phyloP scores from a whole-genome alignment of 2,113 vertebrate species.

The Noctilio leporinus region DNA sequence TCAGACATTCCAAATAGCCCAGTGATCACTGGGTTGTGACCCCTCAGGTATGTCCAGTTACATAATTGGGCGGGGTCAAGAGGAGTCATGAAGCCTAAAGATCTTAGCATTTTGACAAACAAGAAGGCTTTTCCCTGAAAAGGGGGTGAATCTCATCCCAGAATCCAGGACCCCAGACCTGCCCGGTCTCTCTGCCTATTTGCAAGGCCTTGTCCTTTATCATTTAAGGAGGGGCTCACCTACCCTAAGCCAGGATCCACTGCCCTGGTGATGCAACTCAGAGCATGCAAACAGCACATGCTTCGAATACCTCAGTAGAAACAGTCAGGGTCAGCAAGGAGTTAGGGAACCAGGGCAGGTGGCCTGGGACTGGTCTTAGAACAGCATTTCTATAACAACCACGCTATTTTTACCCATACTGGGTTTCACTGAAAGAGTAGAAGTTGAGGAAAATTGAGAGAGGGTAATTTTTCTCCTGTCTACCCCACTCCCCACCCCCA shows the following conservation, averaged over 20 bases:
- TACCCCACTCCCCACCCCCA: fast-evolving
- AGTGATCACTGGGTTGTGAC: neutral
- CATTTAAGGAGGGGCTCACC: neutral
- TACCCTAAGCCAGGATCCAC: neutral
- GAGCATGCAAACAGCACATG: fast-evolving
- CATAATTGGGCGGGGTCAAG: neutral
- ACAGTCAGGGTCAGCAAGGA: neutral
- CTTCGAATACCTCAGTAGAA: neutral
- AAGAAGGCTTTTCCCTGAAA: neutral
- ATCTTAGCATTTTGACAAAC: neutral
- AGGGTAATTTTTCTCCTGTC: neutral
- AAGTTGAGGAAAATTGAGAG: neutral
- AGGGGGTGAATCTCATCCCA: neutral
- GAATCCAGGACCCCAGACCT: neutral
- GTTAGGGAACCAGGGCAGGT: neutral
- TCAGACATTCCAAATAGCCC: neutral
- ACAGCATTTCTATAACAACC: neutral
- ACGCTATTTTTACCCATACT: neutral
- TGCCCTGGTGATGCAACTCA: fast-evolving
- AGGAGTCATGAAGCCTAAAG: neutral
- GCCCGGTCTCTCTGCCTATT: neutral
- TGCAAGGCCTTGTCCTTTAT: neutral
- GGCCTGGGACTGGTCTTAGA: neutral
- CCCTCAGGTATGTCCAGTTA: neutral
- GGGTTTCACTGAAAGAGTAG: neutral